phyloP scores from a whole-genome alignment of 2,797 vertebrate genomes.

The Centropyge bicolor region DNA sequence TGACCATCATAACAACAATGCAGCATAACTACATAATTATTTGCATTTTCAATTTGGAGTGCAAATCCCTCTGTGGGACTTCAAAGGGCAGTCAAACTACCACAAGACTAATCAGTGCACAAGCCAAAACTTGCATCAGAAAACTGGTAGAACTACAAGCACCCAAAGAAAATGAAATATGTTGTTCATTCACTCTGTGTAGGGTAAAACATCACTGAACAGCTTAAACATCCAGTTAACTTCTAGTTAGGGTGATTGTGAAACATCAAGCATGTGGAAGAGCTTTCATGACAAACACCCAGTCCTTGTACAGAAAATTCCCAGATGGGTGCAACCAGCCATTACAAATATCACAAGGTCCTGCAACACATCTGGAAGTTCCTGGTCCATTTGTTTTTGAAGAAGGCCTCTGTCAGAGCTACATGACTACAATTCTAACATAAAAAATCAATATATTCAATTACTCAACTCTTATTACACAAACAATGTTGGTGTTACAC shows the following conservation, averaged over 20 bases:
- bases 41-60: conserved; percentile 8
- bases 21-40: not conserved
- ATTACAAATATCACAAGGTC: conserved; percentile 76
- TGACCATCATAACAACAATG: not conserved
- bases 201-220: not conserved
- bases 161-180: not conserved
- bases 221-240: not conserved
- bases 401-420: conserved; percentile 3
- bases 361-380: conserved; percentile 65
- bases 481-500: not conserved
- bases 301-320: conserved; percentile 61
- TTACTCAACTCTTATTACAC: conserved; percentile 3
- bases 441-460: not conserved
- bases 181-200: not conserved
- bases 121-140: conserved; percentile 53
- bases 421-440: not conserved
- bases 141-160: conserved; percentile 23
- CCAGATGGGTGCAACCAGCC: conserved; percentile 66
- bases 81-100: conserved; percentile 45
- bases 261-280: conserved; percentile 23
- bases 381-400: conserved; percentile 12
- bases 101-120: conserved; percentile 28
- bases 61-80: conserved; percentile 5
- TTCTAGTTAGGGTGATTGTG: not conserved
- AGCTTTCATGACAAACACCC: conserved; percentile 45